Conservation (phyloP, 2,797 vertebrate genomes). For the Microchirus variegatus region DNA sequence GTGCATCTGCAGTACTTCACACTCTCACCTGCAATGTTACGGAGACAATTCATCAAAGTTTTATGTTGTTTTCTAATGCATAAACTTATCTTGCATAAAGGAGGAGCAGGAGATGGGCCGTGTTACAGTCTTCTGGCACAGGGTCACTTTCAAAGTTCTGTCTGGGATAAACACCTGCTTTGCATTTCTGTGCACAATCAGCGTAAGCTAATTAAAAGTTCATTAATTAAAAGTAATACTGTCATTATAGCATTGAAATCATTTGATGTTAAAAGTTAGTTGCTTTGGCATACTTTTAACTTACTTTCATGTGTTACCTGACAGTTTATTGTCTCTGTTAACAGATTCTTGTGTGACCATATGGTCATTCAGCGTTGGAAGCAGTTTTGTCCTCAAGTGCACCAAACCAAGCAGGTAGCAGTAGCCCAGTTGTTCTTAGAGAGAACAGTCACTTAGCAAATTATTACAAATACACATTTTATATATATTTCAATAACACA, state of each 20-base stretch:
- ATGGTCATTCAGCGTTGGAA: not conserved
- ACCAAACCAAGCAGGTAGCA: too few species aligned
- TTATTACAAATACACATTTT: too few species aligned
- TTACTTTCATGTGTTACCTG: not conserved
- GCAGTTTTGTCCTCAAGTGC: not conserved
- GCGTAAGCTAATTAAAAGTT: conserved; percentile 40
- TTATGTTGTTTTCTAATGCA: conserved; percentile 5
- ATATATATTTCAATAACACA: too few species aligned
- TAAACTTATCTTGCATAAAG: conserved; percentile 11
- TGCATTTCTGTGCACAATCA: not conserved
- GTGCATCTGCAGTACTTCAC: not conserved
- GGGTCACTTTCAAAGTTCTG: conserved; percentile 61
- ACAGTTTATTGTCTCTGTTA: too few species aligned
- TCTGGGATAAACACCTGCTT: conserved; percentile 22
- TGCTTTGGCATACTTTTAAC: conserved; percentile 17
- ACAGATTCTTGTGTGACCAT: not conserved
- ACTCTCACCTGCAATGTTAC: conserved; percentile 12
- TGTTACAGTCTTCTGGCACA: conserved; percentile 10
- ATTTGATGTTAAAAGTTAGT: conserved; percentile 19
- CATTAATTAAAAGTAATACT: conserved; percentile 47
- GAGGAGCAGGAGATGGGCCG: conserved; percentile 26
- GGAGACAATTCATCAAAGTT: conserved; percentile 14
- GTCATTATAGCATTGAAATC: conserved; percentile 35
- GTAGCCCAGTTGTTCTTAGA: too few species aligned
- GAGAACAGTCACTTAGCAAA: too few species aligned